Conservation (phyloP, 2,888 invertebrate species). For the Drosophila recens region DNA sequence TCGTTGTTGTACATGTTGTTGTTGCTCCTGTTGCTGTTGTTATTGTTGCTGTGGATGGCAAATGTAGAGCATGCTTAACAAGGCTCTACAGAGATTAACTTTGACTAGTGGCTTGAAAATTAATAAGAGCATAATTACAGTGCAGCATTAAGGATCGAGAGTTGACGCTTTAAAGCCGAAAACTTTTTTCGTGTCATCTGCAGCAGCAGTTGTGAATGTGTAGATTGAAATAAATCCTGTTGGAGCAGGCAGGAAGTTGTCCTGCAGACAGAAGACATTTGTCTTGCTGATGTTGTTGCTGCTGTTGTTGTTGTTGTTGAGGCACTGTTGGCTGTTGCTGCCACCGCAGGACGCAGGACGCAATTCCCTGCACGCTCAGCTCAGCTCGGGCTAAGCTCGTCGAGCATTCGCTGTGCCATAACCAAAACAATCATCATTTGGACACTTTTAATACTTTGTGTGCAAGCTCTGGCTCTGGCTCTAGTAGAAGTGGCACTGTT, state of each 20-base stretch:
- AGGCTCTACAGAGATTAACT: constrained; percentile 51
- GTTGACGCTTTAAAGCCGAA: constrained; percentile 35
- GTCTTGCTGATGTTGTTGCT: constrained; percentile 46
- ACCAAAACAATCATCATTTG: constrained; percentile 84
- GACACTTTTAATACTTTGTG: constrained; percentile 84
- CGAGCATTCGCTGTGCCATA: constrained; percentile 64
- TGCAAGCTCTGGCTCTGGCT: constrained; percentile 26
- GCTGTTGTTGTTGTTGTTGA: constrained; percentile 27
- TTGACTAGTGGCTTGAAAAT: constrained; percentile 60
- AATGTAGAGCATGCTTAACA: constrained; percentile 56
- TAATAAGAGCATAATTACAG: constrained; percentile 73
- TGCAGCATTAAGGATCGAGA: constrained; percentile 22
- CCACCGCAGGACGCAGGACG: constrained; percentile 42
- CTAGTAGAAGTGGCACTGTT: constrained; percentile 11
- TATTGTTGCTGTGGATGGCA: constrained; percentile 17
- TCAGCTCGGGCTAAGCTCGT: constrained; percentile 39
- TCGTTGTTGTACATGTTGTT: constrained; percentile 11
- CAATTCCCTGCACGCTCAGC: constrained; percentile 63
- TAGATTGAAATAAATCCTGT: constrained; percentile 75
- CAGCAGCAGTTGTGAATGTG: constrained; percentile 28
- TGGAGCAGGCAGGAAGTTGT: constrained; percentile 30
- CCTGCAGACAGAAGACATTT: constrained; percentile 54
- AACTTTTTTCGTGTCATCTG: constrained; percentile 17
- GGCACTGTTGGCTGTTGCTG: constrained; percentile 30
- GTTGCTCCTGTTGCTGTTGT: constrained; percentile 18